Percentiles rank a stretch among this genome's conserved stretches.
These are phyloP conservation scores for Drosophila borealis DNA, from an alignment of 2,888 invertebrate genomes.

Conservation along the genomic window DNA sequence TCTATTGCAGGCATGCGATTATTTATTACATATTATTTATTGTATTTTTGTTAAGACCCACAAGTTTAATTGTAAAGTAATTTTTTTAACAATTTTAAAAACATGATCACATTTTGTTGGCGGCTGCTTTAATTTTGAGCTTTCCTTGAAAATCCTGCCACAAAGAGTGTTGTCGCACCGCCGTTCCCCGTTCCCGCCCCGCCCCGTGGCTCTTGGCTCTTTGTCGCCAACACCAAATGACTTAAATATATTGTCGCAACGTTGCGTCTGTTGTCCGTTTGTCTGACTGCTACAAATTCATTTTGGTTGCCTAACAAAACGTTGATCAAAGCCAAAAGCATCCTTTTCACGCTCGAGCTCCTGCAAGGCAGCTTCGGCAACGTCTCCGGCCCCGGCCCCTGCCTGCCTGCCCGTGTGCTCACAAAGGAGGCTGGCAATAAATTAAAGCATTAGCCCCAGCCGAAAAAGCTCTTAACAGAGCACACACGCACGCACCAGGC, in stretches of 20 bases:
- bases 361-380: constrained; percentile 38
- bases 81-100: constrained; percentile 10
- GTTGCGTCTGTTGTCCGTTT: constrained; percentile 24
- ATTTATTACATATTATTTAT: background rate
- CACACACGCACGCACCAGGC: constrained; percentile 19
- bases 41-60: background rate
- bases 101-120: constrained; percentile 12
- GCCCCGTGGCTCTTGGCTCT: background rate
- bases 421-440: constrained; percentile 76
- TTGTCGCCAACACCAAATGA: constrained; percentile 40
- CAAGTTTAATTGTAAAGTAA: constrained; percentile 22
- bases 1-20: background rate
- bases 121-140: constrained; percentile 62
- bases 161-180: constrained; percentile 30
- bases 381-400: constrained; percentile 2
- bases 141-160: constrained; percentile 50
- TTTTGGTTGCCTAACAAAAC: constrained; percentile 80
- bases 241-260: constrained; percentile 72
- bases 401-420: constrained; percentile 21
- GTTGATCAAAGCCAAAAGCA: constrained; percentile 80
- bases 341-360: constrained; percentile 79
- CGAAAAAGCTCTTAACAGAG: constrained; percentile 71
- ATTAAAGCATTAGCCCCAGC: constrained; percentile 74
- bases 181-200: background rate
- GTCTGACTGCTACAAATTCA: constrained; percentile 67